phyloP scores from a whole-genome alignment of 2,888 invertebrate genomes.

The Andrena flavipes region DNA sequence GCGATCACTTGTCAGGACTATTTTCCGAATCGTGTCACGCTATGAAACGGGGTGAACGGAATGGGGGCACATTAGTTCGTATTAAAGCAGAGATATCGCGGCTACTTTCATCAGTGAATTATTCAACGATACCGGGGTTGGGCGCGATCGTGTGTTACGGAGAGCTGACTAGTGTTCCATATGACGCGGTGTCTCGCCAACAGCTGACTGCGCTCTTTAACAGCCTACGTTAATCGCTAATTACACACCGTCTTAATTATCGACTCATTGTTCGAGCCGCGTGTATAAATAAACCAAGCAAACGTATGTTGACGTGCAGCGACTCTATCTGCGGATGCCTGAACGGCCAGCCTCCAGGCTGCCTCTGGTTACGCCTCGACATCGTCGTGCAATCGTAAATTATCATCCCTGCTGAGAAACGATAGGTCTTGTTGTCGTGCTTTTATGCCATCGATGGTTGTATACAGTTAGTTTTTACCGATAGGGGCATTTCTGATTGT shows the following conservation, averaged over 20 bases:
- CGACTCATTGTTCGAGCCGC: conserved; percentile 67
- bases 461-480: too few species aligned
- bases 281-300: conserved; percentile 61
- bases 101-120: conserved; percentile 46
- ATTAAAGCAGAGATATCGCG: conserved; percentile 35
- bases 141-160: conserved; percentile 29
- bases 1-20: background rate
- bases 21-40: conserved; percentile 5
- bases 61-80: conserved; percentile 14
- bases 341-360: conserved; percentile 24
- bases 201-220: conserved; percentile 59
- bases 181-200: conserved; percentile 48
- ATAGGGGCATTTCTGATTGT: too few species aligned
- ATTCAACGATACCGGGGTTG: conserved; percentile 33
- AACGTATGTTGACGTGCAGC: conserved; percentile 27
- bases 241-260: conserved; percentile 77
- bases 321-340: conserved; percentile 25
- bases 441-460: too few species aligned
- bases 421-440: too few species aligned
- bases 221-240: conserved; percentile 73
- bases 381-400: conserved; percentile 8
- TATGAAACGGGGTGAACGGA: conserved; percentile 21
- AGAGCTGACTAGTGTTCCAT: conserved; percentile 27
- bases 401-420: conserved; percentile 7
- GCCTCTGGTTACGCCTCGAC: conserved; percentile 24